Conservation (phyloP, 2,113 vertebrate species). For the Psilopogon haemacephalus region DNA sequence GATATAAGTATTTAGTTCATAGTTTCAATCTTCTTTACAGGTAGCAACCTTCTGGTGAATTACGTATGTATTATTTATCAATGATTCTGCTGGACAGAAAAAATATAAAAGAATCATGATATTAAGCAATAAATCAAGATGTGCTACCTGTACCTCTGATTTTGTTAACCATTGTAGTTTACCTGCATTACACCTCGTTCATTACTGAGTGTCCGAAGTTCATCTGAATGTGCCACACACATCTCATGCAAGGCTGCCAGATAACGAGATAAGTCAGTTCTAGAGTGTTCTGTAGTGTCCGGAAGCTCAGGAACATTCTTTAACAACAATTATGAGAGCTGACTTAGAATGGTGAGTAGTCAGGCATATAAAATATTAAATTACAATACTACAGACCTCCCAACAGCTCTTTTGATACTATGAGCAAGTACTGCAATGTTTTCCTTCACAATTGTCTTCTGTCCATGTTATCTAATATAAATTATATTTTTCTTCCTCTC, state of each 20-base stretch:
- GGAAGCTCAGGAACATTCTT: constrained; percentile 97
- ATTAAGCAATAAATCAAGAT: accelerated
- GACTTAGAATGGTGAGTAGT: constrained; percentile 41
- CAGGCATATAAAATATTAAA: neutral
- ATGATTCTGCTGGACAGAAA: neutral
- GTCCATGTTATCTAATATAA: neutral
- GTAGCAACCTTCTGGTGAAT: neutral
- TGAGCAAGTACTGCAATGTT: neutral
- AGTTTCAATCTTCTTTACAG: neutral
- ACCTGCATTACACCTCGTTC: constrained; percentile 97
- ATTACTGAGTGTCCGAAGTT: constrained; percentile 96
- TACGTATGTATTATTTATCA: accelerated
- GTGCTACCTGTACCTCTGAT: neutral
- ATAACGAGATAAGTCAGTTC: constrained; percentile 92
- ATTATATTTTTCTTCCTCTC: neutral
- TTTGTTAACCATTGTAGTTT: neutral
- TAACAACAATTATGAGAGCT: constrained; percentile 25
- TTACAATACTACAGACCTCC: neutral
- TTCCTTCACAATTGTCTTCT: constrained; percentile 1
- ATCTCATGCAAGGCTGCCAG: constrained; percentile 95
- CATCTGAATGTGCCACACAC: constrained; percentile 92
- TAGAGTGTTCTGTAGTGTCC: constrained; percentile 90
- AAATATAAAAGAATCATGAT: neutral
- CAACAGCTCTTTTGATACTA: constrained; percentile 12
- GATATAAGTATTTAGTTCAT: constrained; percentile 2